Base-by-base conservation (phyloP, 2,888 invertebrate genomes). In the Drepanosiphum platanoidis region DNA sequence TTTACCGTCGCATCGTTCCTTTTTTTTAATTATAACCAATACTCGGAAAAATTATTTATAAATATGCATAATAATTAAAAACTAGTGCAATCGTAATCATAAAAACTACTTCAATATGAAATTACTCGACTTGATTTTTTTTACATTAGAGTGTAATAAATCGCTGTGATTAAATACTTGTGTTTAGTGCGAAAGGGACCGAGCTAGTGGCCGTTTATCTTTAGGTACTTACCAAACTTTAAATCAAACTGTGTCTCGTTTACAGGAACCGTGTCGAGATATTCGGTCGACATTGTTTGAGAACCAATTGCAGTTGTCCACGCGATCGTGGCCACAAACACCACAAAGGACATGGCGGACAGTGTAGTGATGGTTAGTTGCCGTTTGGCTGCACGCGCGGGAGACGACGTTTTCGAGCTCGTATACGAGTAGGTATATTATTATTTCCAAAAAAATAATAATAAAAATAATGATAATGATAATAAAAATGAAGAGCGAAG, bases 311-410 rank as follows among this genome's bases (percentile, higher is more conserved):
- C 22, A 0, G 68, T 22, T 27, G 83, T 52, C 83, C 83, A 84
- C 1, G 75, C 75, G 74, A 84, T 27, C 27, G 75, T 13, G 83
- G 83, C 75, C 75, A 84, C 46, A 7, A 84, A 22, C 34, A 46
- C 64, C 34, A 27, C 68, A 36, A 46, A 52, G n/a, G 75, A 83
- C 64, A 75, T 27, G 74, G 52, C 42, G 66, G 46, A 66, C 22
- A 83, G 22, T 1, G 39, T 46, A n/a, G 34, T 66, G 15, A 30
- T 64, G 22, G 74, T 75, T 52, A 46, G 15, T 9, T 75, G 75
- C 68, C 83, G 36, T 22, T 36, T 52, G 75, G 52, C 52, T 27
- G n/a, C 68, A 1, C 68, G 75, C 30, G 30, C 42, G n/a, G n/a
- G n/a, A n/a, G n/a, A n/a, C 82, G 30, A 7, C 30, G 68, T 68